Evolutionary conservation across 2,888 invertebrate species (phyloP), one percentile per base, ranked within the genome.

Genomic region (Parnassius mnemosyne): DNA sequence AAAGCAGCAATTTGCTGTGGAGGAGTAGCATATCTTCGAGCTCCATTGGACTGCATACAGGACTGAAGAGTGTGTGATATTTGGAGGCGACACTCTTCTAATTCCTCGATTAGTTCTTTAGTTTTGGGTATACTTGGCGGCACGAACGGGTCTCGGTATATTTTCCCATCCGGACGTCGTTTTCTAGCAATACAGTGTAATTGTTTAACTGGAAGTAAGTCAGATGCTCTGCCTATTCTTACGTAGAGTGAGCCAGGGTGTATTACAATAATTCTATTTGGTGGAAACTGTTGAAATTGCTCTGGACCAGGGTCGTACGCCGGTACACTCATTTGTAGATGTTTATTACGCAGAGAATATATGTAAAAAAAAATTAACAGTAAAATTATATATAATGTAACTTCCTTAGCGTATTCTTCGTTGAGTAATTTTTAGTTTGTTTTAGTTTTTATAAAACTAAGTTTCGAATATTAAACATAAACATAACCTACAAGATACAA

Each of bases 161-260:
- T 85, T 68, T 89, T 87, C 0, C 94, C 94, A 5, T 86, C 89
- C 0, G 87, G 85, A 47, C 92, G 86, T 43, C 94, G 87, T 79
- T 93, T 93, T 65, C 97, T 93, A 0, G 97, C 97, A 63, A 97
- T 94, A 54, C 96, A 97, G 85, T 98, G 98, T 1, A 98, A 92
- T 63, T 98, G 93, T 47, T 95, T 95, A 61, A 95, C 93, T 10
- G 98, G 98, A 78, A 96, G 94, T 3, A 97, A 90, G 83, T 98
- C 98, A 0, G 97, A 97, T 1, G 98, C 98, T 72, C 97, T 90
- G 0, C 98, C 98, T 78, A 98, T 96, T 66, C 98, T 92, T 34
- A 98, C 93, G 82, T 97, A 95, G 55, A 96, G 93, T 0, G 98
- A 98, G 9, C 98, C 98, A 20, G 98, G 98, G 79, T 98, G 98